Base-by-base conservation (phyloP, 2,888 invertebrate genomes). In the Drosophila phalerata region DNA sequence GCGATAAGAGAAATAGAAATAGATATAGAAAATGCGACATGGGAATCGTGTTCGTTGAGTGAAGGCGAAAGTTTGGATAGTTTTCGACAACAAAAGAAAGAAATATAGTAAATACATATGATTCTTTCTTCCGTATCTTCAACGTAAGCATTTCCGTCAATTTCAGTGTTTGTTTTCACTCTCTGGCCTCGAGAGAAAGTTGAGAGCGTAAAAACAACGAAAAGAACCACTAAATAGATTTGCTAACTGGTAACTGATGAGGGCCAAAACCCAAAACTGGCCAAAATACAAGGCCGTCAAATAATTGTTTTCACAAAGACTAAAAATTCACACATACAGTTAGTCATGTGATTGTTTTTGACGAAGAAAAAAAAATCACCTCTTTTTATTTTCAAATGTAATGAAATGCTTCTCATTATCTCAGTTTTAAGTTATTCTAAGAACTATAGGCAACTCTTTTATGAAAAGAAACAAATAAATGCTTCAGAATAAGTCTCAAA, bases 61-160 rank as follows among this genome's bases (percentile, higher is more conserved):
- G 63, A 71, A 75, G 75, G 67, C 63, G 71, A 75, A 75, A 75
- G 67, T 57, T 57, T 40, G 34, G 25, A 37, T 25, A 55, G 30
- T 58, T 75, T 61, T 58, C 43, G 45, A 28, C 30, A 49, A 38
- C 22, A 5, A 28, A 28, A 5, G 30, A 38, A 48, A 28, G 2
- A 19, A 45, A 45, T 0, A 10, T 5, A 45, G 15, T 11, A 30
- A 55, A 13, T 5, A 28, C 32, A 62, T 55, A 40, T 49, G 48
- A 60, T 63, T 75, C 53, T 60, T 60, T 67, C 53, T 76, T 56
- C 38, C 48, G 71, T 43, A 30, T 60, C 51, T 53, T 53, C 19
- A 4, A 28, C 28, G 15, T 47, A 28, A 13, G 28, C 28, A 48
- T 30, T 48, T 48, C 48, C 56, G 42, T 58, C 38, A 38, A 55